These are phyloP conservation scores for Polymixis flavicincta DNA, from an alignment of 2,888 invertebrate genomes.

Conservation along the genomic window DNA sequence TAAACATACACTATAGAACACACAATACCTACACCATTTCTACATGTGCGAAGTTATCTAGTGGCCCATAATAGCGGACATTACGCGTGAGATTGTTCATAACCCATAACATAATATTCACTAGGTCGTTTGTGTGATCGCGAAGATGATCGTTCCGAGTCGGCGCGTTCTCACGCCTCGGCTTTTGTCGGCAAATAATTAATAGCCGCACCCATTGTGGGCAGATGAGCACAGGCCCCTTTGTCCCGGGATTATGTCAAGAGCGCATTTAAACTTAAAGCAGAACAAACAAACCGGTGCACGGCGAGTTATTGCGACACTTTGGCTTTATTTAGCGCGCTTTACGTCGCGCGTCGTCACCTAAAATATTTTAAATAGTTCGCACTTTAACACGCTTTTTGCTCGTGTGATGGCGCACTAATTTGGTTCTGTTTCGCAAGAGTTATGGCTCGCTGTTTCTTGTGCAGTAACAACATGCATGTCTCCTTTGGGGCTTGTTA, in stretches of 20 bases:
- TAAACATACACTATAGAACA: slow-evolving; percentile 26
- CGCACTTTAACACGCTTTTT: slow-evolving; percentile 51
- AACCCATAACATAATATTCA: slow-evolving; percentile 69
- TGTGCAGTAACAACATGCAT: slow-evolving; percentile 9
- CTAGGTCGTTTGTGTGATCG: slow-evolving; percentile 65
- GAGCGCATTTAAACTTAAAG: slow-evolving; percentile 72
- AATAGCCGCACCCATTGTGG: slow-evolving; percentile 81
- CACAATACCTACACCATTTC: slow-evolving; percentile 23
- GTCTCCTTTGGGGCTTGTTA: slow-evolving; percentile 4
- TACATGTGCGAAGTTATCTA: slow-evolving; percentile 58
- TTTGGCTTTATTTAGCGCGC: slow-evolving; percentile 63
- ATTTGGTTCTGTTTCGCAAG: slow-evolving; percentile 47
- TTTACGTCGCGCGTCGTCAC: slow-evolving; percentile 37
- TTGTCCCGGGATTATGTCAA: slow-evolving; percentile 74
- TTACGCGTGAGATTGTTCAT: slow-evolving; percentile 66
- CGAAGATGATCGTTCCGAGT: slow-evolving; percentile 72
- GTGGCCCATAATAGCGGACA: slow-evolving; percentile 54
- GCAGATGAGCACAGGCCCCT: slow-evolving; percentile 74
- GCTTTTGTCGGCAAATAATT: slow-evolving; percentile 83
- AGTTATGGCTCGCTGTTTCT: slow-evolving; percentile 36
- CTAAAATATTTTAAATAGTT: slow-evolving; percentile 64
- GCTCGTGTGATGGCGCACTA: slow-evolving; percentile 27
- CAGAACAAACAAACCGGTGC: slow-evolving; percentile 72
- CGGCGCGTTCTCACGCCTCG: slow-evolving; percentile 73
- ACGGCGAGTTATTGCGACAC: slow-evolving; percentile 69